Evolutionary conservation across 1,140 invertebrate species (phyloP).

Genomic region (Calephelis nemesis): DNA sequence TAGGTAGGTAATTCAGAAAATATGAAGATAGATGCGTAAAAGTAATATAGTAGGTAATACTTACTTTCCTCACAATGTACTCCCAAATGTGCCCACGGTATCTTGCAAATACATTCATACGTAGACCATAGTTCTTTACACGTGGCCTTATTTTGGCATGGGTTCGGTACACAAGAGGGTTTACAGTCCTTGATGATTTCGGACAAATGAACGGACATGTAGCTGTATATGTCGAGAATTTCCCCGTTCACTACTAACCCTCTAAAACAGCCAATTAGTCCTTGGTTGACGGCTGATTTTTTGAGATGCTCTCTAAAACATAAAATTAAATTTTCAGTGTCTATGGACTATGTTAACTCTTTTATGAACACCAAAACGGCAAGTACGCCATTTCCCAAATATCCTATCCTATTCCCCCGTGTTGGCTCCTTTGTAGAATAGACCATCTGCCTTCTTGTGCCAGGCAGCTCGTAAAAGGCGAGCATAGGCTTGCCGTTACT

Average conservation of each 20-base stretch:
- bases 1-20: not conserved
- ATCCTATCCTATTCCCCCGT: too few relatives aligned
- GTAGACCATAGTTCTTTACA: constrained; percentile 96
- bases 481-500: too few relatives aligned
- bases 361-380: too few relatives aligned
- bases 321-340: not conserved
- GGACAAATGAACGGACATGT: constrained; percentile 94
- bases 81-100: constrained; percentile 94
- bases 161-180: constrained; percentile 95
- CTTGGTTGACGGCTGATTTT: constrained; percentile 89
- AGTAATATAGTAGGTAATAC: constrained; percentile 43
- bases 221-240: constrained; percentile 93
- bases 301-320: constrained; percentile 86
- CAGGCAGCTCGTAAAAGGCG: too few relatives aligned
- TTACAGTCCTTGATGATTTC: constrained; percentile 96
- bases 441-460: too few relatives aligned
- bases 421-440: too few relatives aligned
- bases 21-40: not conserved
- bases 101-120: constrained; percentile 93
- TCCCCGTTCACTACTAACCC: constrained; percentile 94
- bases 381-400: too few relatives aligned
- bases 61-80: constrained; percentile 93
- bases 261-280: constrained; percentile 95
- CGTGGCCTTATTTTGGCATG: constrained; percentile 93
- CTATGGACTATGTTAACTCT: too few relatives aligned